Evolutionary conservation across 2,888 invertebrate genomes (phyloP).

Genomic region (Cheilosia pagana): DNA sequence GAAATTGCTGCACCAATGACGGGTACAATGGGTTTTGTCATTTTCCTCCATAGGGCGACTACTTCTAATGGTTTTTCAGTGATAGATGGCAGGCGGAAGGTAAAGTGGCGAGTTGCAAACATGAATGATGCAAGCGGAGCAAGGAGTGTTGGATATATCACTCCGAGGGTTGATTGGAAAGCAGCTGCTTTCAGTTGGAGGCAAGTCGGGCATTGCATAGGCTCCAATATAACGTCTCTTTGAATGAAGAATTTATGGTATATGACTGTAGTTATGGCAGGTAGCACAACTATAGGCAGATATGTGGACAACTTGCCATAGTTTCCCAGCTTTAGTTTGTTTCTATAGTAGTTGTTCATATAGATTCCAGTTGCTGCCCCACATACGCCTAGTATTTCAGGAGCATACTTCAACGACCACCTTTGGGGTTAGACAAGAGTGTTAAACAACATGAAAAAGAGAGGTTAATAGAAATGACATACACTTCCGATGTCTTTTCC

Average conservation of each 20-base stretch:
- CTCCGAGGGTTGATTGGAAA: conserved; percentile 85
- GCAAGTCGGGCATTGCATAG: conserved; percentile 87
- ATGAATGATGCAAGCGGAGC: conserved; percentile 86
- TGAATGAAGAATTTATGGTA: conserved; percentile 86
- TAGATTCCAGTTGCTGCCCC: conserved; percentile 85
- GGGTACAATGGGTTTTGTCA: conserved; percentile 85
- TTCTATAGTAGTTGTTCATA: conserved; percentile 87
- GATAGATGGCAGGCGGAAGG: conserved; percentile 87
- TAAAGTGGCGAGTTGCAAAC: conserved; percentile 86
- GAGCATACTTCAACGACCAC: conserved; percentile 85
- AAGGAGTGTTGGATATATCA: conserved; percentile 86
- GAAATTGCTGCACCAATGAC: conserved; percentile 84
- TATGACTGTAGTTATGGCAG: conserved; percentile 85
- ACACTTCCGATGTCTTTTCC: conserved; percentile 87
- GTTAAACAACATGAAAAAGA: conserved; percentile 57
- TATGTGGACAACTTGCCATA: conserved; percentile 86
- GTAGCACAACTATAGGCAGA: conserved; percentile 86
- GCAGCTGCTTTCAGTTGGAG: conserved; percentile 86
- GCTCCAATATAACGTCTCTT: conserved; percentile 85
- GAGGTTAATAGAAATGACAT: conserved; percentile 79
- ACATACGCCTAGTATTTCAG: conserved; percentile 84
- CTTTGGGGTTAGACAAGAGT: conserved; percentile 80
- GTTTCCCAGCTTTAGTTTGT: conserved; percentile 85
- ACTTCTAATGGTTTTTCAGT: conserved; percentile 85
- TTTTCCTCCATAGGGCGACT: conserved; percentile 84